These are phyloP conservation scores for Mustela nigripes DNA, from an alignment of 2,113 vertebrate species.

Conservation along the genomic window DNA sequence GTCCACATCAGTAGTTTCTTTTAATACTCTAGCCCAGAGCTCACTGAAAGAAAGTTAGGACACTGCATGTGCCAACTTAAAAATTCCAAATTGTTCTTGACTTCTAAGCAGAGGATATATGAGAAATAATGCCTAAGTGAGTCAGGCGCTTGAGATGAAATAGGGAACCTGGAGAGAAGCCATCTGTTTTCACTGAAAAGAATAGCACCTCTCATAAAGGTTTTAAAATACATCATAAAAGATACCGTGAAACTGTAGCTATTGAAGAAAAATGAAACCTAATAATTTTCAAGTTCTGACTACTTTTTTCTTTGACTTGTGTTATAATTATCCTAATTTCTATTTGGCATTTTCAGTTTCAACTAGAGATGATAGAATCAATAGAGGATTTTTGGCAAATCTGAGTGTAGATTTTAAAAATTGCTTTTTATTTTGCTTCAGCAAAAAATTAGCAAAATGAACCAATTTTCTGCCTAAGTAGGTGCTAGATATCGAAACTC, in stretches of 20 bases:
- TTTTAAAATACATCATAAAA: constrained; percentile 51
- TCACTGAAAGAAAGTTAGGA: constrained; percentile 21
- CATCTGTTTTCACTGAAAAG: constrained; percentile 52
- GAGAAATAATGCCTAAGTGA: neutral
- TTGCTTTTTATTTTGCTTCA: constrained; percentile 26
- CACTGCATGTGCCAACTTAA: constrained; percentile 27
- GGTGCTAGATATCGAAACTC: neutral
- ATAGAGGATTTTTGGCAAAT: constrained; percentile 14
- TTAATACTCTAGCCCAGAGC: constrained; percentile 70
- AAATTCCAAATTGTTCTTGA: constrained; percentile 4
- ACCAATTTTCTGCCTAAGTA: neutral
- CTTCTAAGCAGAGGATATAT: neutral
- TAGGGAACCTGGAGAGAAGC: constrained; percentile 10
- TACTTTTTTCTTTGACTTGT: constrained; percentile 3
- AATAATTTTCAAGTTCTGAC: constrained; percentile 40
- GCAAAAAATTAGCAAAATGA: constrained; percentile 20
- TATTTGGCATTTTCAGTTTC: constrained; percentile 62
- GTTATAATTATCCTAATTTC: constrained; percentile 35
- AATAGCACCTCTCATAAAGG: neutral
- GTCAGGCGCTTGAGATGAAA: neutral
- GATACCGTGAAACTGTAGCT: constrained; percentile 30
- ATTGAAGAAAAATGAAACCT: constrained; percentile 25
- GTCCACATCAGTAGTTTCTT: constrained; percentile 60
- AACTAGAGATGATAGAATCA: neutral
- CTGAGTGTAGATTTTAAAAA: neutral